Evolutionary conservation across 2,113 vertebrate genomes (phyloP).

Genomic region (Muntiacus reevesi): DNA sequence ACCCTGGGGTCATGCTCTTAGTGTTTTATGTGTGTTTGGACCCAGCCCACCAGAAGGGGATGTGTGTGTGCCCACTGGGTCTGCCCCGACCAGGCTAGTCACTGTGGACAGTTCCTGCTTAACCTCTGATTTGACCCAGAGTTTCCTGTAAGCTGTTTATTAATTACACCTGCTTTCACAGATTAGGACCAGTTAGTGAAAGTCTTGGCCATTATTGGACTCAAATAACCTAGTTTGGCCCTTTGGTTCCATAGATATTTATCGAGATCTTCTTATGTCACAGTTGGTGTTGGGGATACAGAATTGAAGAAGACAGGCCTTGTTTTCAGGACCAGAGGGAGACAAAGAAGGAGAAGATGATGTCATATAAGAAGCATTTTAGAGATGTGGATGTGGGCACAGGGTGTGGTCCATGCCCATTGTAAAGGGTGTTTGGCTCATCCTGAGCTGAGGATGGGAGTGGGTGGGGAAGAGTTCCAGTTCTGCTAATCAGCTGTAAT

Average conservation of each 20-base stretch:
- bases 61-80: fast-evolving
- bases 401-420: fast-evolving
- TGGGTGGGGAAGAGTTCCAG: neutral
- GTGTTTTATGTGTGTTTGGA: neutral
- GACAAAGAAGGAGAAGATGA: neutral
- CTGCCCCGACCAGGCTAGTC: neutral
- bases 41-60: neutral
- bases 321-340: neutral
- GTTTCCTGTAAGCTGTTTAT: neutral
- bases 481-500: too few species aligned
- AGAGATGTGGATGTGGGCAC: neutral
- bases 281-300: neutral
- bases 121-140: neutral
- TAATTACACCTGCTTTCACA: neutral
- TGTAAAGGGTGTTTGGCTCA: neutral
- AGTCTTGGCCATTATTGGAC: neutral
- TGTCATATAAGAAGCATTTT: neutral
- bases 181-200: neutral
- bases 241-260: neutral
- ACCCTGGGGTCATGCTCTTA: neutral
- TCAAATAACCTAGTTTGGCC: neutral
- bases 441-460: neutral
- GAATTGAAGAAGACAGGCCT: neutral
- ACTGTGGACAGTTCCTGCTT: neutral
- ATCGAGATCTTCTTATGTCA: neutral